A percentile compares a stretch with the other conserved stretches of the same genome.
Evolutionary conservation across 2,113 vertebrate genomes (phyloP).

Genomic region (Prionailurus viverrinus): DNA sequence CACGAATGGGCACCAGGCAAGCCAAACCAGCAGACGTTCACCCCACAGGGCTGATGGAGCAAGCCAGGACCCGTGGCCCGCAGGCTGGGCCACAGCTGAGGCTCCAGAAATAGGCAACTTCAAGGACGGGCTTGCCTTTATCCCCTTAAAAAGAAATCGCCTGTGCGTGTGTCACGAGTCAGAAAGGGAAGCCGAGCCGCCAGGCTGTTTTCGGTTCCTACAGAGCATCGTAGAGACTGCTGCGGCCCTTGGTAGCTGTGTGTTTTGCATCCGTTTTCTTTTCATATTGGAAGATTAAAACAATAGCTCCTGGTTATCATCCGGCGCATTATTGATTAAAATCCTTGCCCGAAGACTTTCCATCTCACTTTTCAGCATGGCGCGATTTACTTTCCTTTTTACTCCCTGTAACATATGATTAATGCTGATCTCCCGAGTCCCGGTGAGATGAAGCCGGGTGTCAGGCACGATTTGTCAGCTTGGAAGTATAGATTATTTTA

Average conservation of each 20-base stretch:
- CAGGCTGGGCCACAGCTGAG: not conserved
- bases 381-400: slow-evolving; percentile 92
- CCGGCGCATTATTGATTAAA: slow-evolving; percentile 93
- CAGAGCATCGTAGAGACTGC: slow-evolving; percentile 54
- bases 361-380: slow-evolving; percentile 92
- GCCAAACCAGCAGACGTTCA: not conserved
- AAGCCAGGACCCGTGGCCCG: rapidly evolving
- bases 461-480: slow-evolving; percentile 96
- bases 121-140: not conserved
- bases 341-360: slow-evolving; percentile 92
- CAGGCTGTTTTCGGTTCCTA: slow-evolving; percentile 33
- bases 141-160: not conserved
- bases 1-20: rapidly evolving
- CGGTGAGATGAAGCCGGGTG: slow-evolving; percentile 90
- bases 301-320: slow-evolving; percentile 91
- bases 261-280: slow-evolving; percentile 82
- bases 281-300: slow-evolving; percentile 89
- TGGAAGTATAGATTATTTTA: slow-evolving; percentile 97
- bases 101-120: not conserved
- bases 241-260: slow-evolving; percentile 75
- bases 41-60: not conserved
- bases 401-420: slow-evolving; percentile 93
- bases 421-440: slow-evolving; percentile 93
- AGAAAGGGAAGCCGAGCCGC: not conserved
- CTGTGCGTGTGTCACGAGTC: not conserved